Conservation (phyloP, 2,797 vertebrate genomes). For the Acanthurus lineatus region DNA sequence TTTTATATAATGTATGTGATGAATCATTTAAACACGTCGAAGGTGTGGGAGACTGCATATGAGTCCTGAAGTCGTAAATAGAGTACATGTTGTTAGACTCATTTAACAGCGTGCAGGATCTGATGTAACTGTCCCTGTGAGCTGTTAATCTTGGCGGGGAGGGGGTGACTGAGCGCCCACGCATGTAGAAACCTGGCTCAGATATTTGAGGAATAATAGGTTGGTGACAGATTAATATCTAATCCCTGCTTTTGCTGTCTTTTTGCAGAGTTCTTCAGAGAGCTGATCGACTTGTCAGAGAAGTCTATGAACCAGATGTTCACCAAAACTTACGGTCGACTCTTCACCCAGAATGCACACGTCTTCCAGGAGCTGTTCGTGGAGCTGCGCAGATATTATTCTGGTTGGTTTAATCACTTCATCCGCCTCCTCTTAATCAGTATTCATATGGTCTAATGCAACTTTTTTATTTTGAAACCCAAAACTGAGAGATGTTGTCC, state of each 20-base stretch:
- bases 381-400: conserved; percentile 90
- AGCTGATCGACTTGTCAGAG: conserved; percentile 90
- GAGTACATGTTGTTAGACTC: conserved; percentile 56
- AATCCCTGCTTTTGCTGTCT: conserved; percentile 37
- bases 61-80: conserved; percentile 66
- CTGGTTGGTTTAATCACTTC: conserved; percentile 72
- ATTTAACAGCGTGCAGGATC: conserved; percentile 60
- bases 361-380: conserved; percentile 92
- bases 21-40: conserved; percentile 71
- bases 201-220: conserved; percentile 37
- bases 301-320: conserved; percentile 93
- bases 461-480: not conserved
- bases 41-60: conserved; percentile 72
- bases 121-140: conserved; percentile 62
- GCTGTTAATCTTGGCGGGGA: conserved; percentile 49
- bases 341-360: conserved; percentile 90
- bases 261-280: conserved; percentile 89
- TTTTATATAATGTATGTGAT: conserved; percentile 77
- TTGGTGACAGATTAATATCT: conserved; percentile 45
- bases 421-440: not conserved
- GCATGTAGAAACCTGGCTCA: conserved; percentile 41
- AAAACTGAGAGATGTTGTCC: too few species aligned
- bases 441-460: conserved; percentile 1
- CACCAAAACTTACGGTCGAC: conserved; percentile 90
- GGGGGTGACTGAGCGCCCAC: conserved; percentile 41